These are phyloP conservation scores for Mythimna ferrago DNA, from an alignment of 2,888 invertebrate species.

Conservation along the genomic window DNA sequence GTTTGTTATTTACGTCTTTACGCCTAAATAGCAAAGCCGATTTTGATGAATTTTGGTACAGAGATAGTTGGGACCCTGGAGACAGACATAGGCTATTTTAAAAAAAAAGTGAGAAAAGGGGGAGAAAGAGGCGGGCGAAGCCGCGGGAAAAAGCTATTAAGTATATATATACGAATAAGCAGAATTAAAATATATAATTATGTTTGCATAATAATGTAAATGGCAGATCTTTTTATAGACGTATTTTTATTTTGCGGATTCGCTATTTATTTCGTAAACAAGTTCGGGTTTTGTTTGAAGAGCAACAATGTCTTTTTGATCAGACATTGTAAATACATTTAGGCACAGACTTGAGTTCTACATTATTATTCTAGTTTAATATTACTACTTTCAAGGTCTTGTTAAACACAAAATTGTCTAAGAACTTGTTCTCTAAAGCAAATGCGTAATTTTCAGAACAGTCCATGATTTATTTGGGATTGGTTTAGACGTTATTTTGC, in stretches of 20 bases:
- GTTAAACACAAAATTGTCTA: constrained; percentile 12
- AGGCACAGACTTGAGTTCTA: neutral
- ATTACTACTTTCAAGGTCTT: neutral
- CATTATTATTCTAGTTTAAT: constrained; percentile 1
- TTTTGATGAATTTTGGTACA: too few relatives aligned
- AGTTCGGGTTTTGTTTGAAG: neutral
- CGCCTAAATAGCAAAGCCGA: too few relatives aligned
- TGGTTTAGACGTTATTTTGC: neutral
- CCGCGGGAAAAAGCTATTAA: too few relatives aligned
- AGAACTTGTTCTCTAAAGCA: neutral
- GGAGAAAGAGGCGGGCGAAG: too few relatives aligned
- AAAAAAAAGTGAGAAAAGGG: too few relatives aligned
- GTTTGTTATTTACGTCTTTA: too few relatives aligned
- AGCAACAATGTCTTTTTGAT: neutral
- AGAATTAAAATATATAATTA: too few relatives aligned
- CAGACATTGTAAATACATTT: neutral
- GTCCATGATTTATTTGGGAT: constrained; percentile 19
- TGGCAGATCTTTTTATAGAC: neutral
- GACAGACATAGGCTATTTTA: too few relatives aligned
- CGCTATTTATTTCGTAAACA: neutral
- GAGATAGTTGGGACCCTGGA: too few relatives aligned
- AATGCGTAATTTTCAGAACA: constrained; percentile 6
- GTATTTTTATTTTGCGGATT: neutral
- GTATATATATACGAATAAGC: too few relatives aligned
- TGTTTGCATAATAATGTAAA: too few relatives aligned